Evolutionary conservation across 2,113 vertebrate species (phyloP), one percentile per base, ranked within the genome.

Genomic region (Ptychochromis oligacanthus): DNA sequence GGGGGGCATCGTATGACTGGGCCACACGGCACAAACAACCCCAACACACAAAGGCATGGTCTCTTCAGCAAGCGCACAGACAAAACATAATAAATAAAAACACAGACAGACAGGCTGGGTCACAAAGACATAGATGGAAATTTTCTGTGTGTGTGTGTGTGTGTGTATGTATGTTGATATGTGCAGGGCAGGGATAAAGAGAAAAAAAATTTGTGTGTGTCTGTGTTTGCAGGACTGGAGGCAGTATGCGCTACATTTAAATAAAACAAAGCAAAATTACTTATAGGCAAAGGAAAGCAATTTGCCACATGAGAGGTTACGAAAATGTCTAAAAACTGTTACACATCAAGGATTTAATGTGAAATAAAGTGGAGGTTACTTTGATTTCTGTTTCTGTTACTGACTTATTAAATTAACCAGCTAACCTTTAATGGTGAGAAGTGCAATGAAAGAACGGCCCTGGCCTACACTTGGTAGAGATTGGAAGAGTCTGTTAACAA

Each of bases 31-130:
- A 89, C 79, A 72, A 89, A 90, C 83, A 90, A 88, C 79, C 77
- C 82, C 87, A 88, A 89, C 91, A 91, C 82, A 93, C 87, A 90
- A 87, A 62, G 84, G 54, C 88, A 85, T 87, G 82, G 77, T 84
- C 87, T 88, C 54, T 80, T 83, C 67, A 74, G 61, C 81, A 60
- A 83, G 77, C 65, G 58, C 82, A 74, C 84, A 82, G 40, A 91
- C 83, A 85, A 58, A 89, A 86, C 75, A 46, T 79, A 65, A 85
- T 89, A 67, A 87, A 90, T 64, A 80, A 75, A 59, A 90, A 79
- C 79, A 91, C 38, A 89, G 74, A 76, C 82, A 77, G 52, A 85
- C 84, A 79, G 79, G 65, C 87, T 62, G 80, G 89, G 86, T 87
- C 84, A 89, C 22, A 54, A 85, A 52, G 77, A 85, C 46, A 34